phyloP scores from a whole-genome alignment of 2,113 vertebrate genomes.

The Brienomyrus brachyistius region DNA sequence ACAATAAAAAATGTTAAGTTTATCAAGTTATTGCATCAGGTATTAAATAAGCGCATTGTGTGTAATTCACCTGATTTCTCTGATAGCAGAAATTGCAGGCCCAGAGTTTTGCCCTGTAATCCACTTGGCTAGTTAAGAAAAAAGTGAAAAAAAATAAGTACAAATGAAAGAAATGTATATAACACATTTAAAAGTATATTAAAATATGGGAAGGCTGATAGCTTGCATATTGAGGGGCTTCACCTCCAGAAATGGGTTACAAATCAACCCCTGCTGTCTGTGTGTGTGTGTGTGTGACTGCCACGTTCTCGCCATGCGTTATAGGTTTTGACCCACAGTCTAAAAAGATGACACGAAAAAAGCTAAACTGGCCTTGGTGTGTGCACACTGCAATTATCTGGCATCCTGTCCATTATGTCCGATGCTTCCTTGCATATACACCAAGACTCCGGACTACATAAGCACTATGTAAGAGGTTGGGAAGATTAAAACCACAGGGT shows the following conservation, averaged over 20 bases:
- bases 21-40: not conserved
- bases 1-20: not conserved
- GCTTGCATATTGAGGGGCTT: not conserved
- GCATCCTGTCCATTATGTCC: not conserved
- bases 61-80: slow-evolving; percentile 82
- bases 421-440: not conserved
- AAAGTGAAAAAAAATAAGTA: slow-evolving; percentile 1
- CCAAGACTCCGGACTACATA: not conserved
- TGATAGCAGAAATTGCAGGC: slow-evolving; percentile 99
- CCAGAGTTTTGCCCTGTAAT: slow-evolving; percentile 97
- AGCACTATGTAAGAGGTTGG: not conserved
- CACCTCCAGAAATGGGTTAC: not conserved
- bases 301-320: not conserved
- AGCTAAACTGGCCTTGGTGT: not conserved
- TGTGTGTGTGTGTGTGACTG: not conserved
- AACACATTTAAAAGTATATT: not conserved
- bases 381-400: not conserved
- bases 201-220: not conserved
- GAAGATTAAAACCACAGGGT: not conserved
- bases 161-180: not conserved
- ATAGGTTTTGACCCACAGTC: not conserved
- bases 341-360: not conserved
- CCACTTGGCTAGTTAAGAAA: slow-evolving; percentile 79
- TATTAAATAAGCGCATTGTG: not conserved
- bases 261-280: not conserved